A percentile compares a stretch with the other conserved stretches of the same genome.
These are phyloP conservation scores for Apantesis nais DNA, from an alignment of 2,888 invertebrate genomes.

Conservation along the genomic window DNA sequence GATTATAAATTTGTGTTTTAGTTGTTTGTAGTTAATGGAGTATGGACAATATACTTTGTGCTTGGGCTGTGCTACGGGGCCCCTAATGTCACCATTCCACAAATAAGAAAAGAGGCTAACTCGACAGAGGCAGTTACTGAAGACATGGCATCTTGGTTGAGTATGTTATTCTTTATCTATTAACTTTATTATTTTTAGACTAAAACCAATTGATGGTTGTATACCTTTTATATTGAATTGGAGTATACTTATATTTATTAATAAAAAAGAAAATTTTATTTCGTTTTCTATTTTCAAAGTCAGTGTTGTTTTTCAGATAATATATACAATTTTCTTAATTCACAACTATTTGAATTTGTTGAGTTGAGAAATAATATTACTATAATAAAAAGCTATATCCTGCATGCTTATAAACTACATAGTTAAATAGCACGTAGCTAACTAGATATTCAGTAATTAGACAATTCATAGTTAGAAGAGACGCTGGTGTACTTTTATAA, in stretches of 20 bases:
- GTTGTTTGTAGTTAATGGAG: conserved; percentile 48
- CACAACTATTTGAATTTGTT: not conserved
- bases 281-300: no score
- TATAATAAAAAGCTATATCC: no score
- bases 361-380: not conserved
- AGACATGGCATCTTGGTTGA: conserved; percentile 56
- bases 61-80: conserved; percentile 52
- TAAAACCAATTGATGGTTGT: not conserved
- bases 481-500: not conserved
- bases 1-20: conserved; percentile 27
- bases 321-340: not conserved
- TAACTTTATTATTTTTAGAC: not conserved
- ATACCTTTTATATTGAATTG: no score
- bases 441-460: not conserved
- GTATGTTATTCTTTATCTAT: conserved; percentile 34
- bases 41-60: conserved; percentile 50
- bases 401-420: not conserved
- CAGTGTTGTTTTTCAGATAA: no score
- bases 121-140: conserved; percentile 47
- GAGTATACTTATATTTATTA: no score
- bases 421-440: not conserved
- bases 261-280: no score
- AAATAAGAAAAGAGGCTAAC: conserved; percentile 52
- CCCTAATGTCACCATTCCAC: conserved; percentile 52
- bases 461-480: not conserved